Evolutionary conservation across 2,797 vertebrate genomes (phyloP).

Genomic region (Cheirogaleus major): DNA sequence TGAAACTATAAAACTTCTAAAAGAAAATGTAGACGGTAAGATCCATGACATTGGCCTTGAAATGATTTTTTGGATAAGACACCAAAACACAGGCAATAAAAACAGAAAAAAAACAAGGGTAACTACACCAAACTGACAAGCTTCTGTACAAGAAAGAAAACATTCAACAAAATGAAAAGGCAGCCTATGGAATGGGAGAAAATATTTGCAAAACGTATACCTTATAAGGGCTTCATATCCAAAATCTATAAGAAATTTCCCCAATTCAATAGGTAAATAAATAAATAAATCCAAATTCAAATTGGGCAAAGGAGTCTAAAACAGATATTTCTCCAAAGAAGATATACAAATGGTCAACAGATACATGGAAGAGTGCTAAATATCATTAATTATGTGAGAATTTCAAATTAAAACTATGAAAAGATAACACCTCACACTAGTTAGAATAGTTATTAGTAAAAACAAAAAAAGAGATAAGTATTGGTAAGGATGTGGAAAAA

Average conservation of each 20-base stretch:
- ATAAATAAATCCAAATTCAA: not conserved
- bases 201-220: not conserved
- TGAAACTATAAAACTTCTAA: not conserved
- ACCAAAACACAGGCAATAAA: not conserved
- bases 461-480: not conserved
- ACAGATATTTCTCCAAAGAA: not conserved
- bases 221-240: not conserved
- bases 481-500: not conserved
- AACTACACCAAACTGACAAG: not conserved
- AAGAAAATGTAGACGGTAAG: not conserved
- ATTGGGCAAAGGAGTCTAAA: not conserved
- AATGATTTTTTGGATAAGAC: not conserved
- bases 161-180: not conserved
- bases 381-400: not conserved
- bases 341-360: not conserved
- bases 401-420: not conserved
- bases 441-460: not conserved
- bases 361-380: not conserved
- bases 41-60: not conserved
- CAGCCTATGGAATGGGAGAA: not conserved
- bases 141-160: not conserved
- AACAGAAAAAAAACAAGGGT: not conserved
- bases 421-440: not conserved
- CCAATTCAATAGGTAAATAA: not conserved
- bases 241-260: not conserved